Conservation (phyloP, 2,888 invertebrate species). For the Balanococcus diminutus region DNA sequence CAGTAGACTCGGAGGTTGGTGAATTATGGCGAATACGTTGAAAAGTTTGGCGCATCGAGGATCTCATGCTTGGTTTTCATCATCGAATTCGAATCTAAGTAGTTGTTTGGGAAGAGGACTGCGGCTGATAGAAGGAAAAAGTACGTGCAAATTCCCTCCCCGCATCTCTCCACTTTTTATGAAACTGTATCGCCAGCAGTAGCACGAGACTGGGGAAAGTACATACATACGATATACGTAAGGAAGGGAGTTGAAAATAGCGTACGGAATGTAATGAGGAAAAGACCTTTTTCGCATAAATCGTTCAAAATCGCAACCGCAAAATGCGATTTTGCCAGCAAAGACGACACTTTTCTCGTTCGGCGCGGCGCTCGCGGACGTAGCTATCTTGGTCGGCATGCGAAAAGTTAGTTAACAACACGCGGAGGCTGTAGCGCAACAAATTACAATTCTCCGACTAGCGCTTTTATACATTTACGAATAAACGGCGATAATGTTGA, state of each 20-base stretch:
- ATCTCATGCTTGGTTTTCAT: neutral
- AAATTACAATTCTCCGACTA: slow-evolving; percentile 30
- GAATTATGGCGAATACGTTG: neutral
- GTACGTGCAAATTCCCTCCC: neutral
- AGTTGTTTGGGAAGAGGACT: neutral
- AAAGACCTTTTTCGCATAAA: slow-evolving; percentile 52
- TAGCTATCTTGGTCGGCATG: slow-evolving; percentile 35
- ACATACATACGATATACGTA: neutral
- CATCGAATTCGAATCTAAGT: no score
- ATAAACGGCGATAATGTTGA: slow-evolving; percentile 28
- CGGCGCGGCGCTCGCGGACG: slow-evolving; percentile 30
- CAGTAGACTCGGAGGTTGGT: neutral
- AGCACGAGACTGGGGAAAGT: neutral
- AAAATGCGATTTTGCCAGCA: slow-evolving; percentile 47
- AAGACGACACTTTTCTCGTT: slow-evolving; percentile 49
- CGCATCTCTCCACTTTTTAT: neutral
- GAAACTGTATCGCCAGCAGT: neutral
- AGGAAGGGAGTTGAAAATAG: neutral
- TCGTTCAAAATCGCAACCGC: slow-evolving; percentile 51
- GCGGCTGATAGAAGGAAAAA: neutral
- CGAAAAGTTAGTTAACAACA: slow-evolving; percentile 10
- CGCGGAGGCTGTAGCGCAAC: slow-evolving; percentile 22
- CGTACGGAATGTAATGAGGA: slow-evolving; percentile 50
- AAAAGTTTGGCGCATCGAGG: neutral
- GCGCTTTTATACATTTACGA: slow-evolving; percentile 6